Conservation (phyloP, 2,797 vertebrate genomes). For the Chlorospingus flavigularis region DNA sequence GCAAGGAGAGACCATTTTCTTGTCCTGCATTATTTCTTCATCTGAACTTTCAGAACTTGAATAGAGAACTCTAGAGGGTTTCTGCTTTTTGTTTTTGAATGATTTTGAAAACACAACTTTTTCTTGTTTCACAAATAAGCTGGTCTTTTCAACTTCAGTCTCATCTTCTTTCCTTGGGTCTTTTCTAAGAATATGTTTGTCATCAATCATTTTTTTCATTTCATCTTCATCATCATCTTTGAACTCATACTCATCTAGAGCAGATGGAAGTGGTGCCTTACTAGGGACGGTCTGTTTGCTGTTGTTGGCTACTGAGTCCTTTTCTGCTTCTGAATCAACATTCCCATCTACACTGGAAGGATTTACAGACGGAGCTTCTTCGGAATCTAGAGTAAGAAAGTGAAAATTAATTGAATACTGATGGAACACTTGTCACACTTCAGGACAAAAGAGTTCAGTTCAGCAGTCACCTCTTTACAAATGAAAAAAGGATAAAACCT, state of each 20-base stretch:
- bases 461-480: neutral
- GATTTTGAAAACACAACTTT: conserved; percentile 83
- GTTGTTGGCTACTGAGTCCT: conserved; percentile 82
- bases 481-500: neutral
- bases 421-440: neutral
- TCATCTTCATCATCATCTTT: conserved; percentile 90
- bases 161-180: conserved; percentile 88
- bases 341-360: conserved; percentile 93
- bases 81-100: conserved; percentile 91
- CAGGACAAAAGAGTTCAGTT: neutral
- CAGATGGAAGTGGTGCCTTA: conserved; percentile 85
- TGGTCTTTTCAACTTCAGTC: conserved; percentile 85
- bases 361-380: conserved; percentile 92
- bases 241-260: conserved; percentile 97
- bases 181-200: conserved; percentile 89
- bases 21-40: conserved; percentile 88
- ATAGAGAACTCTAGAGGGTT: conserved; percentile 83
- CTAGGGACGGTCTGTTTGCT: conserved; percentile 79
- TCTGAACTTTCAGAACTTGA: conserved; percentile 96
- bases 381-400: conserved; percentile 85
- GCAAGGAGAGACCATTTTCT: conserved; percentile 82
- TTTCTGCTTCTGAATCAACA: conserved; percentile 93
- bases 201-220: conserved; percentile 91
- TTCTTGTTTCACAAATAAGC: conserved; percentile 85
- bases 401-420: neutral